Conservation (phyloP, 2,888 invertebrate species). For the Ornithoptera alexandrae region DNA sequence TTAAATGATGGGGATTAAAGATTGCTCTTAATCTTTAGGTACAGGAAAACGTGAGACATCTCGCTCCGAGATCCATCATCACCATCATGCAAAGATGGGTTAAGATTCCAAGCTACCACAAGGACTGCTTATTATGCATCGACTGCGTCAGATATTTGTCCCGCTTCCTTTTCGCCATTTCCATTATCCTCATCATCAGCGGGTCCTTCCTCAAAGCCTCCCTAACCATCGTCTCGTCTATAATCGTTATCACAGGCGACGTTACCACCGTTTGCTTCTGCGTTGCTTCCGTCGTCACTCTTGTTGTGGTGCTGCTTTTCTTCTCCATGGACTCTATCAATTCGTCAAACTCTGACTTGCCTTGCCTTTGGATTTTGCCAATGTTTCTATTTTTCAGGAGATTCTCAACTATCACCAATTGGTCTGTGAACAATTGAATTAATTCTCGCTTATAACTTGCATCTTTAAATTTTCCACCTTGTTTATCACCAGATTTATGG, state of each 20-base stretch:
- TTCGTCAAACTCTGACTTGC: conserved; percentile 25
- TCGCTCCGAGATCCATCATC: too few relatives aligned
- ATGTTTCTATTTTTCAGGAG: conserved; percentile 11
- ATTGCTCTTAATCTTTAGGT: too few relatives aligned
- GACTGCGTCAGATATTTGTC: conserved; percentile 40
- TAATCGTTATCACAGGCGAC: conserved; percentile 41
- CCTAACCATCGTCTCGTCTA: conserved; percentile 53
- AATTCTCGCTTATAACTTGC: conserved; percentile 29
- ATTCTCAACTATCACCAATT: conserved; percentile 23
- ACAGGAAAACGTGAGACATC: too few relatives aligned
- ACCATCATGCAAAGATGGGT: too few relatives aligned
- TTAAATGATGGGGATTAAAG: too few relatives aligned
- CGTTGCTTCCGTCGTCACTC: background rate
- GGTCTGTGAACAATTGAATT: conserved; percentile 37
- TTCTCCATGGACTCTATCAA: conserved; percentile 28
- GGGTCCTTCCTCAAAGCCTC: conserved; percentile 51
- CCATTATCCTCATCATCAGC: conserved; percentile 51
- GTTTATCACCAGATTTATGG: background rate
- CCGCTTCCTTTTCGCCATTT: conserved; percentile 48
- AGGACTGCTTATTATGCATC: background rate
- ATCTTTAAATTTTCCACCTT: background rate
- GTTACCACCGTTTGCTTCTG: conserved; percentile 19
- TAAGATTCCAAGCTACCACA: too few relatives aligned
- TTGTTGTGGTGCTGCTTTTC: conserved; percentile 15
- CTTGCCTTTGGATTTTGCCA: background rate